A percentile compares a stretch with the other conserved stretches of the same genome.
These are phyloP conservation scores for Porphyrio hochstetteri DNA, from an alignment of 2,113 vertebrate genomes.

Conservation along the genomic window DNA sequence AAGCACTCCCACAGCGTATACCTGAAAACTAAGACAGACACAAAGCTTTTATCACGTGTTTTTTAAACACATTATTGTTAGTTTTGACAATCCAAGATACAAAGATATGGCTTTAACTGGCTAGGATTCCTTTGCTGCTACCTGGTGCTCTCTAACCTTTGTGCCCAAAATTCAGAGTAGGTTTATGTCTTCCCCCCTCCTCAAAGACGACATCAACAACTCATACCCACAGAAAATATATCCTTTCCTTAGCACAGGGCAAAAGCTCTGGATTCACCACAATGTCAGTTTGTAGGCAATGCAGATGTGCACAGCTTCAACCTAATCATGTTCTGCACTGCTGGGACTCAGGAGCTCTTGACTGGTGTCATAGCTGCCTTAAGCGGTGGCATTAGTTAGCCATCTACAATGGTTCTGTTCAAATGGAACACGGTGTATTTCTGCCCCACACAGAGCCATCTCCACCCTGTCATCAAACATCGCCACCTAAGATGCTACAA, in stretches of 20 bases:
- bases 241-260: background rate
- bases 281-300: background rate
- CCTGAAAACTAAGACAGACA: background rate
- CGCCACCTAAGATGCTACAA: background rate
- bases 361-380: background rate
- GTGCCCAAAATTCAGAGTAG: background rate
- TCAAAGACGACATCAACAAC: background rate
- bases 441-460: background rate
- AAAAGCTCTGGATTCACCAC: background rate
- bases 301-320: background rate
- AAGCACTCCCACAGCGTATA: background rate
- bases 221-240: background rate
- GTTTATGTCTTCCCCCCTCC: background rate
- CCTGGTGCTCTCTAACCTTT: background rate
- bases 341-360: background rate
- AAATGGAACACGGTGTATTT: background rate
- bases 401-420: background rate
- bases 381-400: background rate
- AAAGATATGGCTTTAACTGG: background rate
- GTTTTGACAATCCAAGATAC: background rate
- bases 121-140: background rate
- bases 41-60: background rate
- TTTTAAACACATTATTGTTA: background rate
- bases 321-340: background rate
- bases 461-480: background rate